Percentiles rank a stretch among this genome's conserved stretches.
phyloP scores from a whole-genome alignment of 2,888 invertebrate genomes.

The Labia minor region DNA sequence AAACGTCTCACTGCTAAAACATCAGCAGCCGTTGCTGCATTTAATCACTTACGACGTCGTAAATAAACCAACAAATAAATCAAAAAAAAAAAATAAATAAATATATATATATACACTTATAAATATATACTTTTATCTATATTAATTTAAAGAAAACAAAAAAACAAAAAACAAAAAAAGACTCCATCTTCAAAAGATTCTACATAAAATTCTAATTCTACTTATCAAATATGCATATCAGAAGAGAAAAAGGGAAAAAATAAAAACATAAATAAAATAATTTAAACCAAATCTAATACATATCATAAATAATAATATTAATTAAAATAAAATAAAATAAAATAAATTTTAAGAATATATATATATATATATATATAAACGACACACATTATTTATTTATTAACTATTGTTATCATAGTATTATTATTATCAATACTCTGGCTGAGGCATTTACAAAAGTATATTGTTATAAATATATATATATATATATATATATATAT shows the following conservation, averaged over 20 bases:
- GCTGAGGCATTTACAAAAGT: conserved; percentile 5
- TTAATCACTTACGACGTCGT: conserved; percentile 28
- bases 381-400: conserved; percentile 16
- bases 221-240: conserved; percentile 26
- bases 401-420: conserved; percentile 16
- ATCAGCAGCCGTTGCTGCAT: conserved; percentile 27
- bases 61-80: conserved; percentile 25
- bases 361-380: conserved; percentile 19
- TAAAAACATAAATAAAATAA: too few relatives aligned
- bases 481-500: conserved; percentile 31
- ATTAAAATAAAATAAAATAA: conserved; percentile 17
- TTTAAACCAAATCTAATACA: conserved; percentile 34
- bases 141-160: too few relatives aligned
- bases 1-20: conserved; percentile 54
- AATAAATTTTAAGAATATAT: not conserved
- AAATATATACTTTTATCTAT: too few relatives aligned
- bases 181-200: conserved; percentile 23
- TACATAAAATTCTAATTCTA: conserved; percentile 20
- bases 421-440: conserved; percentile 5
- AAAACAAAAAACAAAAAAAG: conserved; percentile 22
- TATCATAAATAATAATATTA: conserved; percentile 28
- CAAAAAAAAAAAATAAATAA: conserved; percentile 25
- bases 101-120: too few relatives aligned
- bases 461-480: not conserved
- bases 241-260: conserved; percentile 17